These are phyloP conservation scores for Hirudinaria manillensis DNA, from an alignment of 2,888 invertebrate genomes.

Conservation along the genomic window DNA sequence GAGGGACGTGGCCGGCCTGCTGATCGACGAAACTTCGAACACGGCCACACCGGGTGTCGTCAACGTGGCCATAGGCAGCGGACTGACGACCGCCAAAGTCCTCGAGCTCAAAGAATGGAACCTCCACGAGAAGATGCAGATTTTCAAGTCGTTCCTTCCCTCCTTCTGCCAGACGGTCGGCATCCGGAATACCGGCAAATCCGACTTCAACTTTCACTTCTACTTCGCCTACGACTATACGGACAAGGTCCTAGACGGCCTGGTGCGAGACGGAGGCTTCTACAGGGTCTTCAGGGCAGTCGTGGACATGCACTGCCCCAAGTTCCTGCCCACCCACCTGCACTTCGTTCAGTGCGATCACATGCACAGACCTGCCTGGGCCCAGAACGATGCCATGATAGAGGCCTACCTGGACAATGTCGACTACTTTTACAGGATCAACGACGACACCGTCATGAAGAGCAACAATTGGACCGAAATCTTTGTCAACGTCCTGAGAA, in stretches of 20 bases:
- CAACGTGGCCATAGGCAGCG: slow-evolving; percentile 32
- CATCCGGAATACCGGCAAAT: neutral
- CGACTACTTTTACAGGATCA: slow-evolving; percentile 40
- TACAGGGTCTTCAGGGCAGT: slow-evolving; percentile 22
- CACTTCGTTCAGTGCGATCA: slow-evolving; percentile 39
- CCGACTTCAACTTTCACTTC: slow-evolving; percentile 31
- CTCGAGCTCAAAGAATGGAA: slow-evolving; percentile 16
- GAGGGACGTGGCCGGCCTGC: neutral
- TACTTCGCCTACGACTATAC: slow-evolving; percentile 34
- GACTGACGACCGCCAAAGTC: slow-evolving; percentile 27
- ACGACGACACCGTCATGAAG: slow-evolving; percentile 36
- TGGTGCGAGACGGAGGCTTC: slow-evolving; percentile 22
- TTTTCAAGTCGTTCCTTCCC: slow-evolving; percentile 31
- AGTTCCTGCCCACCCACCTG: slow-evolving; percentile 12
- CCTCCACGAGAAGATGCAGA: slow-evolving; percentile 25
- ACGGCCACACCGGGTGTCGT: neutral
- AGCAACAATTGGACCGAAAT: slow-evolving; percentile 34
- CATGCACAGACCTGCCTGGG: slow-evolving; percentile 39
- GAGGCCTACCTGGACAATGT: slow-evolving; percentile 39
- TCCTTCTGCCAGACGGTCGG: slow-evolving; percentile 7
- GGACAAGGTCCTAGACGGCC: slow-evolving; percentile 18
- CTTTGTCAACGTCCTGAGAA: slow-evolving; percentile 34
- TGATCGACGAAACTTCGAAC: neutral
- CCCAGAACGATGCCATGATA: slow-evolving; percentile 43
- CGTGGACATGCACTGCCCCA: neutral